Base-by-base conservation (phyloP, 2,888 invertebrate species). In the Microchrysa polita region DNA sequence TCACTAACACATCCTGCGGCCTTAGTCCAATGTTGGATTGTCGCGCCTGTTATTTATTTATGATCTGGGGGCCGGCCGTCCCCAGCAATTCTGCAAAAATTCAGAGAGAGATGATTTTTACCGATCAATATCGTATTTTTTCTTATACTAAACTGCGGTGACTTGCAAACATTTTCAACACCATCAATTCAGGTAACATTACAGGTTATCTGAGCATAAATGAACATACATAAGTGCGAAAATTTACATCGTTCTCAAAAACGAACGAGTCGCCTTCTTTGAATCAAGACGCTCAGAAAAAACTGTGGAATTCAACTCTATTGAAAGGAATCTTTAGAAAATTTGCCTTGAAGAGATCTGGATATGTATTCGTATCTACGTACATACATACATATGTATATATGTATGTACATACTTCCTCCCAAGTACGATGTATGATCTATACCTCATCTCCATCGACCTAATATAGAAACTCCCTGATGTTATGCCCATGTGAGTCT, bases 391-490 rank as follows among this genome's bases (percentile, higher is more conserved):
- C n/a, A n/a, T n/a, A n/a, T n/a, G n/a, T n/a, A n/a, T n/a, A n/a
- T n/a, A n/a, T n/a, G n/a, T n/a, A n/a, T n/a, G n/a, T n/a, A n/a
- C n/a, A n/a, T n/a, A n/a, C n/a, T n/a, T n/a, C n/a, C n/a, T n/a
- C n/a, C n/a, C n/a, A n/a, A n/a, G n/a, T n/a, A n/a, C n/a, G n/a
- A n/a, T n/a, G n/a, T n/a, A n/a, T 12, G 48, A 48, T 48, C 48
- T 12, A 2, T 4, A 48, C 48, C 12, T 12, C 16, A 48, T 48
- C 48, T 48, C 48, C 16, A 48, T 48, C 48, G 48, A 4, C 48
- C 48, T 48, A 48, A 48, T 48, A 48, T 48, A 48, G 48, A 48
- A 48, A 48, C 48, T 48, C 48, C 48, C 48, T n/a, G 16, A 7
- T 48, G 48, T n/a, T 4, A 48, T 48, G 48, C 48, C 27, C 7